Percentiles rank a stretch among this genome's conserved stretches.
phyloP scores from a whole-genome alignment of 2,888 invertebrate species.

The Campoletis raptor region DNA sequence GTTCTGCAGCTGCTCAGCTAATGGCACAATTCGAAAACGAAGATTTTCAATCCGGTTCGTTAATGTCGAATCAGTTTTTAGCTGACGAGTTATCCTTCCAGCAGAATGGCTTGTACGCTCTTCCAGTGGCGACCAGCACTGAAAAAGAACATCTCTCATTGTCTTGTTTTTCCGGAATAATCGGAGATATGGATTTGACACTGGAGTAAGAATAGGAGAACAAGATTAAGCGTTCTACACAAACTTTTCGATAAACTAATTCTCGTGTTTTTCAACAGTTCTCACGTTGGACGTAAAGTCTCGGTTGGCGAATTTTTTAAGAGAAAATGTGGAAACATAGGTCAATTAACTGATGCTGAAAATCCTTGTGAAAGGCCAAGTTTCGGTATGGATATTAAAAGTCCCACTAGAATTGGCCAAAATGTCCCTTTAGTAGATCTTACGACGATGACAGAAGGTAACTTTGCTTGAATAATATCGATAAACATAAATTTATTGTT shows the following conservation, averaged over 20 bases:
- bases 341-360: conserved; percentile 74
- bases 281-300: conserved; percentile 78
- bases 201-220: conserved; percentile 73
- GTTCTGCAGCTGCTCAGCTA: conserved; percentile 77
- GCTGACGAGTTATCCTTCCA: conserved; percentile 85
- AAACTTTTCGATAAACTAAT: background rate
- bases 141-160: conserved; percentile 79
- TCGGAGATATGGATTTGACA: conserved; percentile 80
- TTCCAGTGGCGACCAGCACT: conserved; percentile 69
- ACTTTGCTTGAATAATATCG: background rate
- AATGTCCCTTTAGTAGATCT: conserved; percentile 77
- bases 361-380: conserved; percentile 74
- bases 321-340: conserved; percentile 83
- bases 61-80: conserved; percentile 82
- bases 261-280: conserved; percentile 70
- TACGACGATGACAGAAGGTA: conserved; percentile 77
- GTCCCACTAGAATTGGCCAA: conserved; percentile 75
- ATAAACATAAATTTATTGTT: background rate
- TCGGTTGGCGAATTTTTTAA: conserved; percentile 85
- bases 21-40: conserved; percentile 79
- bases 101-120: conserved; percentile 75
- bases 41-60: conserved; percentile 82
- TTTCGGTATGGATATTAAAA: conserved; percentile 76
- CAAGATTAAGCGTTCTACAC: background rate
- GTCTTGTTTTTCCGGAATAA: conserved; percentile 82